Evolutionary conservation across 2,113 vertebrate species (phyloP), one percentile per base, ranked within the genome.

Genomic region (Nerophis lumbriciformis): DNA sequence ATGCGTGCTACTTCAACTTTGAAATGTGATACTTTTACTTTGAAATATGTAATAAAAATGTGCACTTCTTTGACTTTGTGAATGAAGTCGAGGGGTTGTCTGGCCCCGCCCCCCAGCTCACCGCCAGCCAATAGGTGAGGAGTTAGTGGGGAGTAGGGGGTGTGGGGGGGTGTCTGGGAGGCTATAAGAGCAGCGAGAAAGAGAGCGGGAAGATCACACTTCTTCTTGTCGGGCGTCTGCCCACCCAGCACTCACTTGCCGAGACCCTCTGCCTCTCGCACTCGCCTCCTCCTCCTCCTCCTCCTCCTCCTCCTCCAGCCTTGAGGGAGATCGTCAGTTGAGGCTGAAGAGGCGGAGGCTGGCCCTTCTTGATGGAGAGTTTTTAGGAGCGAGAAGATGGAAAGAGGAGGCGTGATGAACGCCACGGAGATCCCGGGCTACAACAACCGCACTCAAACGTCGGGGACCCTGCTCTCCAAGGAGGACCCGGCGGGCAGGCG

Each of bases 331-430:
- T n/a, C 21, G 19, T 36, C 45, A 38, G 16, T 3, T 6, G 8
- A 1, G 15, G 42, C 6, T 19, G 5, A 12, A 5, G 14, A 2
- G 16, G 7, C 6, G 5, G 6, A 2, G 15, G 4, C 28, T 28
- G 15, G 7, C 35, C 6, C 36, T 19, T 19, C 8, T 35, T 38
- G 8, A 19, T 2, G 7, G 28, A 37, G 19, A 49, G 21, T 49
- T 11, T 8, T 59, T 28, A 59, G 16, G 16, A 58, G n/a, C 0
- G 8, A 16, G 11, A 0, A 45, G 21, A 8, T 21, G 8, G 16
- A n/a, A 48, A 28, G 47, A 35, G 59, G 15, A 64, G 16, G 7
- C 51, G 73, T 54, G 5, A 95, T 97, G 94, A 95, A 96, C 81
- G 71, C 84, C 48, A 92, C 91, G 0, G 78, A 77, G 28, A 75